Evolutionary conservation across 1,140 invertebrate species (phyloP), one percentile per base, ranked within the genome.

Genomic region (Ephestia elutella): DNA sequence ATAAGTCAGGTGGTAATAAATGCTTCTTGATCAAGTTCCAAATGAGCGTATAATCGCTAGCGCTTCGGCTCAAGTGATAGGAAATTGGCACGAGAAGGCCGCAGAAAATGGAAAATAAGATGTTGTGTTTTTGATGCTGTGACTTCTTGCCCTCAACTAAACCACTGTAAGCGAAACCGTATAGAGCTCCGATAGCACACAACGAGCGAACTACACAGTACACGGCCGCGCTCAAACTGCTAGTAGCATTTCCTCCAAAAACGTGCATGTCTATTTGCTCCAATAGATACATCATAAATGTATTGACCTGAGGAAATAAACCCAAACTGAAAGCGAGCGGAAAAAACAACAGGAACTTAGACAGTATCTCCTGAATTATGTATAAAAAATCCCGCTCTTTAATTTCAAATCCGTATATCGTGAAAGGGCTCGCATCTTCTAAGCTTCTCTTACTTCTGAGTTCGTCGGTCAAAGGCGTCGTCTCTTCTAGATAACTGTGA

Each of bases 221-320:
- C 10, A 97, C 89, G 0, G 96, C 95, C 25, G 95, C 95, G 5
- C 93, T 90, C 0, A 99, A 87, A 87, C 96, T 96, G 18, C 96
- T 96, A 5, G 96, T 96, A 0, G 97, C 98, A 81, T 97, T 99
- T 3, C 98, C 98, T 19, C 98, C 98, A 88, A 99, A 99, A 0
- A 98, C 76, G 87, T 99, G 97, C 90, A 99, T 99, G 73, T 99
- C 98, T 13, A 98, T 90, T 88, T 99, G 97, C 86, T 99, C 98
- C 63, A 98, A 91, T 10, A 98, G 82, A 84, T 98, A 98, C 95
- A 99, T 97, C 2, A 95, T 81, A 82, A 99, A 98, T 0, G 98
- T 99, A 75, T 98, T 99, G 30, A 99, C 95, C 90, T 99, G 98
- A 9, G 98, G 97, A 75, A 99, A 96, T 5, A 99, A 89, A 2